These are phyloP conservation scores for Leptoteleia sp. DNA, from an alignment of 1,140 invertebrate species.

Conservation along the genomic window DNA sequence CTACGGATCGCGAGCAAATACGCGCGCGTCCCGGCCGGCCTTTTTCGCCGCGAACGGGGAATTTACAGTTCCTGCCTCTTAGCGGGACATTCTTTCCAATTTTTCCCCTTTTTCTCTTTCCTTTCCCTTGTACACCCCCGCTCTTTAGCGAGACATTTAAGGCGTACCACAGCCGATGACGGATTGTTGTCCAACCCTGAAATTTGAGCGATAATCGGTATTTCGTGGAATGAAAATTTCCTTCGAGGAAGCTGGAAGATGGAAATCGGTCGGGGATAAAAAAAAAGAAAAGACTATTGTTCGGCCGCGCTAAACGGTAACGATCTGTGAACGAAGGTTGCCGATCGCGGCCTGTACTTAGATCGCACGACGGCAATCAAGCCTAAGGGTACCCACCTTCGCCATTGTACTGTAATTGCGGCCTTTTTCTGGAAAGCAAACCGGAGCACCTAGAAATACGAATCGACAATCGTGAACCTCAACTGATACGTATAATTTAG, in stretches of 20 bases:
- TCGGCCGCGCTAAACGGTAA: conserved; percentile 63
- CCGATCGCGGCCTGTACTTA: conserved; percentile 72
- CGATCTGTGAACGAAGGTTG: conserved; percentile 71
- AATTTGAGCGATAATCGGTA: too few relatives aligned
- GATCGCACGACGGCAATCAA: conserved; percentile 68
- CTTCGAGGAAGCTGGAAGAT: conserved; percentile 11
- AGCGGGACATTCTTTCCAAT: too few relatives aligned
- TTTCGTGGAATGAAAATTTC: conserved; percentile 1
- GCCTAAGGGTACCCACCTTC: conserved; percentile 71
- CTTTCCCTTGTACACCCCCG: too few relatives aligned
- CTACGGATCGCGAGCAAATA: conserved; percentile 15
- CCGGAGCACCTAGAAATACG: conserved; percentile 76
- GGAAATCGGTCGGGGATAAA: conserved; percentile 1
- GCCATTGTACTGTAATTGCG: conserved; percentile 76
- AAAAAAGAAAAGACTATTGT: conserved; percentile 40
- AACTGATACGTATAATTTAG: conserved; percentile 50
- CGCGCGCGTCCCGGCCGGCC: neutral
- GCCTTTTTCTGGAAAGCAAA: conserved; percentile 72
- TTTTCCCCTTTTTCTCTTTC: too few relatives aligned
- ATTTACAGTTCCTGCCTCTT: conserved; percentile 23
- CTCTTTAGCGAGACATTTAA: too few relatives aligned
- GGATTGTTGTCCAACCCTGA: too few relatives aligned
- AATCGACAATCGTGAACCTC: conserved; percentile 71
- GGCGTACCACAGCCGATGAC: too few relatives aligned
- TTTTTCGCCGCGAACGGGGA: conserved; percentile 17